A percentile compares a stretch with the other conserved stretches of the same genome.
These are phyloP conservation scores for Campoplex nolae DNA, from an alignment of 2,888 invertebrate species.

Conservation along the genomic window DNA sequence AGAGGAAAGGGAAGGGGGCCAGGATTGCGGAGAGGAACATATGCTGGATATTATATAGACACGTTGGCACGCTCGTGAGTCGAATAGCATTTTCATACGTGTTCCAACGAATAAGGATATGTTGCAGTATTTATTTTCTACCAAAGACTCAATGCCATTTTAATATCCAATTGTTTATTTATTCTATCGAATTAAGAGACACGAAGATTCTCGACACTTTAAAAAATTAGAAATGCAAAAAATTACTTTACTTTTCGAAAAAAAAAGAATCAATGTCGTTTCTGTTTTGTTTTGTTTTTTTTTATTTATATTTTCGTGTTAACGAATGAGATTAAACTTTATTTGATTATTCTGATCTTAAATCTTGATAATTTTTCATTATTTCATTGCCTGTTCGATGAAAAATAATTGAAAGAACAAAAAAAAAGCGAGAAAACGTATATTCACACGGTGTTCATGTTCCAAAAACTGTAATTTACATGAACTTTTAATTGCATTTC, in stretches of 20 bases:
- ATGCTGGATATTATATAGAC: conserved; percentile 6
- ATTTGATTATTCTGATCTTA: neutral
- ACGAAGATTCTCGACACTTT: neutral
- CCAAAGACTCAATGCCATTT: conserved; percentile 7
- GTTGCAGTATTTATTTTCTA: conserved; percentile 37
- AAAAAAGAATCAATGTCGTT: no score
- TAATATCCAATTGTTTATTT: neutral
- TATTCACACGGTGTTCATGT: conserved; percentile 49
- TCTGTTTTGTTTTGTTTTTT: no score
- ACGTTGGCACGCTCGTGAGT: conserved; percentile 49
- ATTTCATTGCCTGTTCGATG: neutral
- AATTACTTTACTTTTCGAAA: neutral
- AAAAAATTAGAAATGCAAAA: neutral
- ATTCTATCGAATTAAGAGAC: neutral
- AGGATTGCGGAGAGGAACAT: neutral
- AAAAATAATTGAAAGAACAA: neutral
- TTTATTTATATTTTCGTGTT: neutral
- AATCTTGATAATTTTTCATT: neutral
- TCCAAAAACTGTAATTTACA: conserved; percentile 48
- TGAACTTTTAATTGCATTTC: conserved; percentile 17
- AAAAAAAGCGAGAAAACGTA: neutral
- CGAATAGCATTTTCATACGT: conserved; percentile 55
- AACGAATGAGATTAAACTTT: no score
- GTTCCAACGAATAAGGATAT: conserved; percentile 61
- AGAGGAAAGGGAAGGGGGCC: neutral